Evolutionary conservation across 2,888 invertebrate genomes (phyloP).

Genomic region (Lithophane ornitopus): DNA sequence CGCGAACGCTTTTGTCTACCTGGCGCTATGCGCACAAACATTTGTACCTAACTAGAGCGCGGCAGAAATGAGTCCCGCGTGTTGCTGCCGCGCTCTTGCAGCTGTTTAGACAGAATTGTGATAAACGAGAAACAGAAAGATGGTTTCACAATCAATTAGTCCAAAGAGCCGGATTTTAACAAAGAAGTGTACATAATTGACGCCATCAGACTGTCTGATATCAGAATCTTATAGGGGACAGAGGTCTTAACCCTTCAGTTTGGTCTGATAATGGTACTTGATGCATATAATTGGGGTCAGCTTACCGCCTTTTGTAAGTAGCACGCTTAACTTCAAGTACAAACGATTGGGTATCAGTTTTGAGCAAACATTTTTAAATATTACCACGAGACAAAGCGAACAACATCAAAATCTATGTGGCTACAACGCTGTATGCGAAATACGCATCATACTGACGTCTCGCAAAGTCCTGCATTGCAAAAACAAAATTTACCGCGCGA

Average conservation of each 20-base stretch:
- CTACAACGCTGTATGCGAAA: too few species aligned
- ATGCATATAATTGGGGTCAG: constrained; percentile 7
- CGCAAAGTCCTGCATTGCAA: too few species aligned
- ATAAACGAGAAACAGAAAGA: neutral
- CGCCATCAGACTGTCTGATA: neutral
- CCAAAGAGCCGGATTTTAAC: neutral
- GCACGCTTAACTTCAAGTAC: neutral
- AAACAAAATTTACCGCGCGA: too few species aligned
- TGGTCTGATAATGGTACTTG: constrained; percentile 3
- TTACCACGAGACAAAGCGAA: neutral
- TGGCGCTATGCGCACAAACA: too few species aligned
- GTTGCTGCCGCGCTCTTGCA: too few species aligned
- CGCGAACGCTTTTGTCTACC: too few species aligned
- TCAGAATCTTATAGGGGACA: neutral
- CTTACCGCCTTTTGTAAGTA: neutral
- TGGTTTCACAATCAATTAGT: neutral
- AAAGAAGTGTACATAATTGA: neutral
- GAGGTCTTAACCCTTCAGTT: constrained; percentile 2
- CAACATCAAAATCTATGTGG: neutral
- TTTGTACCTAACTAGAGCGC: too few species aligned
- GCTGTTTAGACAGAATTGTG: neutral
- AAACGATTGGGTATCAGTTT: neutral
- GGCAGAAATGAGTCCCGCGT: too few species aligned
- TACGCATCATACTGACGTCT: too few species aligned
- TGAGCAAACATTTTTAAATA: neutral